Evolutionary conservation across 2,888 invertebrate species (phyloP).

Genomic region (Eupeodes latifasciatus): DNA sequence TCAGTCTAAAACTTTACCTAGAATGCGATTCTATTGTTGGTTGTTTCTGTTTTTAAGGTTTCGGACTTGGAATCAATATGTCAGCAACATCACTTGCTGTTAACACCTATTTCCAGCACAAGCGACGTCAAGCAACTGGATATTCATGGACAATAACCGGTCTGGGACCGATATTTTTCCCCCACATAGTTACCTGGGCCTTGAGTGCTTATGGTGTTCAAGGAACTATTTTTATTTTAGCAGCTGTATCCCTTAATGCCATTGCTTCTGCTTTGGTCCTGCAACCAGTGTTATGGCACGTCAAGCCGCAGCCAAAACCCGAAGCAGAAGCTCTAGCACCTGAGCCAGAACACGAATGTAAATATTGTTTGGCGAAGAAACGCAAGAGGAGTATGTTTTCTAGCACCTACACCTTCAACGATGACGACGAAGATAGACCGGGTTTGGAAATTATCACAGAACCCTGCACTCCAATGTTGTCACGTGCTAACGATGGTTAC

Average conservation of each 20-base stretch:
- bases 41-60: constrained; percentile 65
- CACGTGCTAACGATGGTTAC: constrained; percentile 83
- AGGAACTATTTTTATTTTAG: constrained; percentile 88
- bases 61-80: constrained; percentile 87
- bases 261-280: constrained; percentile 87
- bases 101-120: constrained; percentile 90
- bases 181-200: constrained; percentile 88
- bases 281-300: constrained; percentile 90
- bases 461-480: constrained; percentile 89
- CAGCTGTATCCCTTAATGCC: constrained; percentile 88
- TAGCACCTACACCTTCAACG: constrained; percentile 83
- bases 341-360: constrained; percentile 81
- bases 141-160: constrained; percentile 90
- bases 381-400: constrained; percentile 81
- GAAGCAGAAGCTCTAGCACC: constrained; percentile 41
- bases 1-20: neutral
- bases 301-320: constrained; percentile 84
- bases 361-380: constrained; percentile 80
- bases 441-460: constrained; percentile 88
- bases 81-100: constrained; percentile 89
- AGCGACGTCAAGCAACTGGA: constrained; percentile 89
- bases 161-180: constrained; percentile 90
- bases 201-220: constrained; percentile 87
- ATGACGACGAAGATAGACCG: constrained; percentile 87
- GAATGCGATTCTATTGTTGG: neutral